Evolutionary conservation across 2,113 vertebrate species (phyloP), one percentile per base, ranked within the genome.

Genomic region (Grallaria varia): DNA sequence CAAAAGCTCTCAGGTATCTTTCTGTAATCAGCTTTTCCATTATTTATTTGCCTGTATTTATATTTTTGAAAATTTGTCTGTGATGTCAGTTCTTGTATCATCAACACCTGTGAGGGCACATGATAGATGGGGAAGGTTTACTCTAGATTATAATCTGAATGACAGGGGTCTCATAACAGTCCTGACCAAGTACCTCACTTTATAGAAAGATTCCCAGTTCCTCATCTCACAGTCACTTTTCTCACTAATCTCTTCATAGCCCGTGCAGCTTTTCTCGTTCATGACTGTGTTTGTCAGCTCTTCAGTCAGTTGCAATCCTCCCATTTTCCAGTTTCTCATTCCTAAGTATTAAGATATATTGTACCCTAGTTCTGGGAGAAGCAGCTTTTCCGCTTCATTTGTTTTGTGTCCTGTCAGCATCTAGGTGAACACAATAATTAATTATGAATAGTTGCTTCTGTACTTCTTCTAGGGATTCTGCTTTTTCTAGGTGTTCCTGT

Each of bases 301-400:
- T 92, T 90, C 31, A 66, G 15, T 88, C 22, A 1, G 1, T 44
- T 59, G 47, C 35, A 84, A 62, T 55, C 45, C 83, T 95, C 76
- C 66, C 74, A 87, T 84, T 89, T 92, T 84, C 71, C 7, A 8
- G 60, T 89, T 89, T 95, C 64, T 89, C 23, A 23, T 78, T 94
- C 33, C 66, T 75, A 68, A 74, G 66, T 92, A 96, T 96, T 86
- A 95, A 93, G 93, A 94, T 96, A 81, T 94, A 94, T 93, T 92
- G 66, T 92, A 92, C 33, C 18, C 13, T 86, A 81, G 60, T 75
- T 90, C 91, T 60, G 81, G 83, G 83, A 96, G 89, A 95, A 92
- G 95, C 94, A 93, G 76, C 76, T 94, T 96, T 96, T 96, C 95
- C 3, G 2, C 92, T 94, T 95, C 92, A 92, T 96, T 96, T 91